These are phyloP conservation scores for Argyrosomus regius DNA, from an alignment of 2,797 vertebrate genomes.

Conservation along the genomic window DNA sequence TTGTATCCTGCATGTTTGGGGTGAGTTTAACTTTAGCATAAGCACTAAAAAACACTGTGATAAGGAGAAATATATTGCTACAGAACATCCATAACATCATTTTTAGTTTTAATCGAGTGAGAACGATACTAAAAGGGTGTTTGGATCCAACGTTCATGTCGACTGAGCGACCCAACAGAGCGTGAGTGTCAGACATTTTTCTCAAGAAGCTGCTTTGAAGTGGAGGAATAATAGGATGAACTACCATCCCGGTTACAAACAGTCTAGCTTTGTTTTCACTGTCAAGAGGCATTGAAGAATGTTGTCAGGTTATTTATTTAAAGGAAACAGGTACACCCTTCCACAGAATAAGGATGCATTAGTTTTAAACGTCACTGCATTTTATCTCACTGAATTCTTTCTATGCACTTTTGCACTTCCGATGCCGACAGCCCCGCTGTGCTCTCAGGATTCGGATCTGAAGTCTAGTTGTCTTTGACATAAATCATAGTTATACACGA, in stretches of 20 bases:
- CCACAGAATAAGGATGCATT: neutral
- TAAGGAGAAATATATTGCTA: neutral
- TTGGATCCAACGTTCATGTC: neutral
- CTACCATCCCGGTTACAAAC: slow-evolving; percentile 5
- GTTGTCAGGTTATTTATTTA: slow-evolving; percentile 21
- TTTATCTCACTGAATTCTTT: slow-evolving; percentile 10
- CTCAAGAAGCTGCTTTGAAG: slow-evolving; percentile 29
- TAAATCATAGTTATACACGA: slow-evolving; percentile 1
- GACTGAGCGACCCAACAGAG: neutral
- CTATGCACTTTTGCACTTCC: neutral
- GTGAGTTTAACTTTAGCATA: neutral
- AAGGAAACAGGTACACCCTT: slow-evolving; percentile 17
- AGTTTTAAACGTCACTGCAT: neutral
- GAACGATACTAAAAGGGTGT: neutral
- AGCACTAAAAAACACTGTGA: slow-evolving; percentile 4
- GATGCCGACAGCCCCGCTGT: neutral
- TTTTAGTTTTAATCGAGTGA: slow-evolving; percentile 3
- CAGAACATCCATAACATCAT: neutral
- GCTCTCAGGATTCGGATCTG: neutral
- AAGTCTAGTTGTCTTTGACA: slow-evolving; percentile 3
- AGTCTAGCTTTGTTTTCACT: slow-evolving; percentile 10
- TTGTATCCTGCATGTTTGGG: neutral
- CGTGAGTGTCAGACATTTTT: neutral
- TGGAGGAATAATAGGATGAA: slow-evolving; percentile 3
- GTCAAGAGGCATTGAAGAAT: slow-evolving; percentile 11